Evolutionary conservation across 2,797 vertebrate genomes (phyloP).

Genomic region (Meda fulgida): DNA sequence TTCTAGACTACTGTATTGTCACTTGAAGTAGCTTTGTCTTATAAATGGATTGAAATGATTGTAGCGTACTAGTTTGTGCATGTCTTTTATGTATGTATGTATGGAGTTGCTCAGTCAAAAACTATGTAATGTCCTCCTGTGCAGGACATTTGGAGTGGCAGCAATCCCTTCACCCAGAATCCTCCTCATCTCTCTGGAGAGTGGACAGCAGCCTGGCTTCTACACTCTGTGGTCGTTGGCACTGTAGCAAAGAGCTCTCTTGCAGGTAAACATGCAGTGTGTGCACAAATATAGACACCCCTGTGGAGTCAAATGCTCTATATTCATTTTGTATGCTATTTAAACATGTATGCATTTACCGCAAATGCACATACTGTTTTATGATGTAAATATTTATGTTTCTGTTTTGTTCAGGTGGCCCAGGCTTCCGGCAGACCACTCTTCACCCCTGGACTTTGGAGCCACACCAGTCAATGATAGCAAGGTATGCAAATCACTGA

Average conservation of each 20-base stretch:
- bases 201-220: constrained; percentile 87
- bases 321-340: background rate
- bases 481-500: constrained; percentile 75
- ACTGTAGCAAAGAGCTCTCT: constrained; percentile 81
- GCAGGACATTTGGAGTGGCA: constrained; percentile 88
- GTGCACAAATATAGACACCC: background rate
- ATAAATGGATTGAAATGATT: background rate
- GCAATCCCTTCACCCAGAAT: constrained; percentile 84
- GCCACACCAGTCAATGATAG: constrained; percentile 91
- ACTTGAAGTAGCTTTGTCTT: background rate
- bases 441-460: constrained; percentile 84
- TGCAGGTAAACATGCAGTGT: constrained; percentile 81
- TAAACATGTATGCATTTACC: background rate
- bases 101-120: background rate
- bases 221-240: constrained; percentile 88
- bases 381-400: background rate
- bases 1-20: background rate
- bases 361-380: background rate
- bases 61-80: background rate
- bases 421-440: constrained; percentile 81
- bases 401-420: constrained; percentile 76
- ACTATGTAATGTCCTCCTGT: constrained; percentile 26
- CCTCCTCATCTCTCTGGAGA: constrained; percentile 80
- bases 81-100: background rate
- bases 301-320: background rate